These are phyloP conservation scores for Romanogobio albipinnatus DNA, from an alignment of 2,113 vertebrate species.

Conservation along the genomic window DNA sequence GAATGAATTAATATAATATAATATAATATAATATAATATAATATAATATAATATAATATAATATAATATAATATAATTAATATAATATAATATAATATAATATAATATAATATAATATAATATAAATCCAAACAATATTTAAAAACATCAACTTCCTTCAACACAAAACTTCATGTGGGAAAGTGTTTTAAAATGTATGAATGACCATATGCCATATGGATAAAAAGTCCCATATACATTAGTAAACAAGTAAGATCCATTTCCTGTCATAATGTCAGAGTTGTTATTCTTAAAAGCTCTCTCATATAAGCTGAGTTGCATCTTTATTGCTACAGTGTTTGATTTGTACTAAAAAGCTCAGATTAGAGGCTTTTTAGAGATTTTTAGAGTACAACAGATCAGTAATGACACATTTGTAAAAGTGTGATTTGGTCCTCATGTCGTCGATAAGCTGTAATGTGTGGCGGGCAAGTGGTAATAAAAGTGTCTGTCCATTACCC, in stretches of 20 bases:
- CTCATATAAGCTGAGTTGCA: slow-evolving; percentile 23
- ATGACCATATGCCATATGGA: slow-evolving; percentile 5
- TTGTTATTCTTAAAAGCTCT: slow-evolving; percentile 36
- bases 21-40: neutral
- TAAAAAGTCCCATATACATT: slow-evolving; percentile 13
- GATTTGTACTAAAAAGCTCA: slow-evolving; percentile 47
- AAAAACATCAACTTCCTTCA: neutral
- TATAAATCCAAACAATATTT: neutral
- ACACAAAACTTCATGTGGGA: neutral
- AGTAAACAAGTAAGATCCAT: slow-evolving; percentile 22
- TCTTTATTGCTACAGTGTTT: slow-evolving; percentile 46
- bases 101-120: neutral
- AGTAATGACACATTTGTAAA: slow-evolving; percentile 58
- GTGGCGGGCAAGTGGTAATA: slow-evolving; percentile 24
- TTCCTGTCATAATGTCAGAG: slow-evolving; percentile 37
- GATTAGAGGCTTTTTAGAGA: slow-evolving; percentile 22
- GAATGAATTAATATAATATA: neutral
- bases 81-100: neutral
- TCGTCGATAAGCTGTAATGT: slow-evolving; percentile 24
- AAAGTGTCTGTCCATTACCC: slow-evolving; percentile 28
- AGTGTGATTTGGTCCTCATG: slow-evolving; percentile 36
- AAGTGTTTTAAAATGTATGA: neutral
- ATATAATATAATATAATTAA: neutral
- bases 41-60: neutral
- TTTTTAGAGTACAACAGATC: slow-evolving; percentile 28